Conservation (phyloP, 2,113 vertebrate species). For the Pseudolaguvia tuberculata region DNA sequence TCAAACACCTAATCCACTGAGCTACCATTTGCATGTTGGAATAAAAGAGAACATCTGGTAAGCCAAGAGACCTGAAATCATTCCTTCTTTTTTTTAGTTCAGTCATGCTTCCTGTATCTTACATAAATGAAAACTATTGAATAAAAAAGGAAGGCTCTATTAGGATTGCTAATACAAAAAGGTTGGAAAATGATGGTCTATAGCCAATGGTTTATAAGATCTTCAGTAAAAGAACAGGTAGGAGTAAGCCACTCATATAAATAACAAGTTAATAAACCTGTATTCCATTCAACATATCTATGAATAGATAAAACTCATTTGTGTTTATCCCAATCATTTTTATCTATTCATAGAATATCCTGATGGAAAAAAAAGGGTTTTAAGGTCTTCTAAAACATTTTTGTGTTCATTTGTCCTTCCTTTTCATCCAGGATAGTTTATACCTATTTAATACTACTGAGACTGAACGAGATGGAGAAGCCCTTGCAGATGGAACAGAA, state of each 20-base stretch:
- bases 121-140: background rate
- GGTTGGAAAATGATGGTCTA: background rate
- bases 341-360: slow-evolving; percentile 31
- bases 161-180: background rate
- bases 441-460: slow-evolving; percentile 1
- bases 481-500: background rate
- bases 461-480: background rate
- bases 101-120: too few species aligned
- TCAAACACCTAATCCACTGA: too few species aligned
- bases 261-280: slow-evolving; percentile 32
- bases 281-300: slow-evolving; percentile 23
- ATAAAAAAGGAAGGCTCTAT: background rate
- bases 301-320: slow-evolving; percentile 30
- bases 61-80: background rate
- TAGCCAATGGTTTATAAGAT: slow-evolving; percentile 20
- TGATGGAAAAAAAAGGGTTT: background rate
- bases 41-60: background rate
- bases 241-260: slow-evolving; percentile 2
- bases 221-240: slow-evolving; percentile 7
- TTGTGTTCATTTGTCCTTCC: slow-evolving; percentile 13
- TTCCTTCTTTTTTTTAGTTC: background rate
- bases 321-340: slow-evolving; percentile 19
- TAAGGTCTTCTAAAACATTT: slow-evolving; percentile 9
- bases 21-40: too few species aligned
- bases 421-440: slow-evolving; percentile 16